Percentiles rank a stretch among this genome's conserved stretches.
Evolutionary conservation across 2,113 vertebrate genomes (phyloP).

Genomic region (Gobiocypris rarus): DNA sequence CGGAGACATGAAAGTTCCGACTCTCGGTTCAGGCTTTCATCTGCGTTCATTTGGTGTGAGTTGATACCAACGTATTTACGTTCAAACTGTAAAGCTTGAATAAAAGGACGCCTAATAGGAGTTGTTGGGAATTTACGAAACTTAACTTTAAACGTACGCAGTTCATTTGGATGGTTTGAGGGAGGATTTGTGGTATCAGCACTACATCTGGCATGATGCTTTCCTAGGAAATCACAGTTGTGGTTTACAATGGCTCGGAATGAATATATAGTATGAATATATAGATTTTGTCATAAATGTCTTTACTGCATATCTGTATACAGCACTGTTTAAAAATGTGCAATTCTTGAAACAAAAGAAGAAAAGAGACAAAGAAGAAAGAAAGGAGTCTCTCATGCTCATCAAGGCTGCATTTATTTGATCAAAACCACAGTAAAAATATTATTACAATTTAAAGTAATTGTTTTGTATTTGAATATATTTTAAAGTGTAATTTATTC

Average conservation of each 20-base stretch:
- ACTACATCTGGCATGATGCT: neutral
- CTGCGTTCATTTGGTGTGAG: conserved; percentile 23
- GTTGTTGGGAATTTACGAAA: conserved; percentile 14
- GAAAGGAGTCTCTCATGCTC: neutral
- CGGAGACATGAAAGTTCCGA: conserved; percentile 43
- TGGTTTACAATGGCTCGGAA: neutral
- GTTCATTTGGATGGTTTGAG: conserved; percentile 2
- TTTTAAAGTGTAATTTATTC: neutral
- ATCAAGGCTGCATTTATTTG: neutral
- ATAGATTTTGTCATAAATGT: neutral
- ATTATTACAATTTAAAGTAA: too few species aligned
- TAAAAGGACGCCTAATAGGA: conserved; percentile 6
- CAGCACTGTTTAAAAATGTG: neutral
- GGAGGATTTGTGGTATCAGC: neutral
- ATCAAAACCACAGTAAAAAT: neutral
- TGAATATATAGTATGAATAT: neutral
- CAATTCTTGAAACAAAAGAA: too few species aligned
- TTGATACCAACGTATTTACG: conserved; percentile 12
- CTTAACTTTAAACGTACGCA: neutral
- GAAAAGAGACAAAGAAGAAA: too few species aligned
- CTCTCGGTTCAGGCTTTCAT: conserved; percentile 26
- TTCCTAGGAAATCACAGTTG: neutral
- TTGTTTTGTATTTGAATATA: too few species aligned
- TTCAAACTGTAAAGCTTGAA: conserved; percentile 19
- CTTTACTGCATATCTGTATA: neutral